Evolutionary conservation across 2,797 vertebrate genomes (phyloP), one percentile per base, ranked within the genome.

Genomic region (Chaetophractus vellerosus): DNA sequence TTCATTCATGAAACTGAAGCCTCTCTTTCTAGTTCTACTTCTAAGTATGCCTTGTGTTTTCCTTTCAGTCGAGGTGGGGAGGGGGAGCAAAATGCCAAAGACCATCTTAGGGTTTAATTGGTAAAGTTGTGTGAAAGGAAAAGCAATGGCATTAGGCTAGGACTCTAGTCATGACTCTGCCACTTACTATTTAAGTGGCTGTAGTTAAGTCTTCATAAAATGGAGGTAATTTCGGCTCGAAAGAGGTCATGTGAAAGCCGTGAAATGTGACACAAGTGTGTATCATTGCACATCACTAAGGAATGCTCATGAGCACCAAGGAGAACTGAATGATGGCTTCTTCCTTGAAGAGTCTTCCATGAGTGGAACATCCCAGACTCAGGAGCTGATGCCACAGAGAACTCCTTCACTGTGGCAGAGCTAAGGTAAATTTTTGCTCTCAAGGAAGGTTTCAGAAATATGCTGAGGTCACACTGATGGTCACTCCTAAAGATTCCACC

Each of bases 361-460:
- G 28, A 90, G 78, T 15, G 33, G 71, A 91, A 91, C 15, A 83
- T 3, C 23, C 26, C 55, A 24, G 52, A 33, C n/a, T 83, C 52
- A 74, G 80, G 28, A 82, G 48, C 48, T 63, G 57, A 87, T n/a
- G 75, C 12, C n/a, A 74, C 5, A 48, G 6, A 19, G 61, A 85
- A 89, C 11, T 33, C 9, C 57, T 59, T 66, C 52, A 33, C 45
- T 83, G n/a, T 75, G 1, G 63, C 41, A 24, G 5, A 45, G 33
- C n/a, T 71, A 55, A 66, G 41, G 82, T 52, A 26, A 69, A 85
- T 80, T 24, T 94, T 52, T 93, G 45, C 52, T 94, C 55, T 48
- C 33, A 33, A 24, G 57, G 75, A 79, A 88, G 68, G 36, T 8
- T 82, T 92, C 19, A 76, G 88, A 92, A 90, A 88, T 83, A 92